Evolutionary conservation across 1,140 invertebrate genomes (phyloP), one percentile per base, ranked within the genome.

Genomic region (Drosophila kurseongensis): DNA sequence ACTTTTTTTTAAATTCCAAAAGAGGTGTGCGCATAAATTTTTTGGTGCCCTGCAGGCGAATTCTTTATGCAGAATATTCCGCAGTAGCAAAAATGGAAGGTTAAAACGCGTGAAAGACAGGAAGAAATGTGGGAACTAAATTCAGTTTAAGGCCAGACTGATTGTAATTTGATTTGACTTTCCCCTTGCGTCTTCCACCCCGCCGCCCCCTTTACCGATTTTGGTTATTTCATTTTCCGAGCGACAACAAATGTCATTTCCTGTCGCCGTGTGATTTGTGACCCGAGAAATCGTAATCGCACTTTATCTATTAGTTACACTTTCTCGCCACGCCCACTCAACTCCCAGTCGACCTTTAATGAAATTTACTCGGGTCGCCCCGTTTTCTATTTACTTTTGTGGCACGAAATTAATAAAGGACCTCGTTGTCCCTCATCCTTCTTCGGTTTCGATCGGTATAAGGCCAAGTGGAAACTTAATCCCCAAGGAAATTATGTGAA

Each of bases 401-500:
- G 76, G 72, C 80, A 80, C 61, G 68, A 83, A 89, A 83, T 88
- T 89, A 88, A 88, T 84, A 88, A 88, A 88, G 71, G 71, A 50
- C 57, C 66, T 56, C 29, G 66, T 13, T 42, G 14, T 29, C 14
- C 16, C 36, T 14, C 13, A 41, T 6, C 42, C 5, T 16, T 29
- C 13, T 2, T 52, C 16, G 38, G 13, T 0, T 58, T 48, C 68
- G 52, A 72, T 58, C 66, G 41, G 66, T 6, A 13, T n/a, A 58
- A 54, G 67, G 51, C 76, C 72, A 88, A 89, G 84, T 89, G 84
- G 83, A 88, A 88, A 88, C 84, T 84, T 88, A 88, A 88, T 89
- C 83, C 83, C 83, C 50, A 77, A 88, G 83, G 83, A 88, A 88
- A 88, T 88, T 88, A 88, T 88, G 76, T 89, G 84, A 89, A 83